Base-by-base conservation (phyloP, 2,888 invertebrate genomes). In the Creontiades dilutus region DNA sequence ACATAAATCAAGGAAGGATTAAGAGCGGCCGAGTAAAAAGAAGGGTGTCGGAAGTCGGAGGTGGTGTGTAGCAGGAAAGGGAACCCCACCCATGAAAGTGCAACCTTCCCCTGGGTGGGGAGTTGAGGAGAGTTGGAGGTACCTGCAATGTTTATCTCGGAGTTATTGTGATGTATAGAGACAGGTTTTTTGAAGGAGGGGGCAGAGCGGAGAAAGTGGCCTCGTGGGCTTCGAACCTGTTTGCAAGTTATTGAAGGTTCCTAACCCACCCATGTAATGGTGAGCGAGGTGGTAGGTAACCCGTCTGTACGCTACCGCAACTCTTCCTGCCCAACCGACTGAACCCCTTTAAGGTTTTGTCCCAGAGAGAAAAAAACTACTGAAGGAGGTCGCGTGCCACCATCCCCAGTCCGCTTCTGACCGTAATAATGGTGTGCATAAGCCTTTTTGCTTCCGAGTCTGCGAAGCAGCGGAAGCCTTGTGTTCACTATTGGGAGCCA, bases 401-500 rank as follows among this genome's bases (percentile, higher is more conserved):
- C 52, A 14, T 19, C 48, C 55, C 82, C 76, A 23, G 85, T 47
- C 86, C 86, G 75, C 75, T 86, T 75, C 86, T 23, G 47, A 52
- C 68, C n/a, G 37, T 7, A 2, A 4, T 37, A 2, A 37, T 37
- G 2, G 2, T 7, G 2, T 4, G 37, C 7, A 7, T 37, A 37
- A 37, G 7, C 3, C 37, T 37, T n/a, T n/a, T n/a, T n/a, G n/a
- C n/a, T n/a, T n/a, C n/a, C n/a, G n/a, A n/a, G n/a, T n/a, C n/a
- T n/a, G n/a, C n/a, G n/a, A n/a, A n/a, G n/a, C n/a, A n/a, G n/a
- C n/a, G n/a, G n/a, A n/a, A n/a, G n/a, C 37, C 37, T 37, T 7
- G 37, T 37, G 37, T 37, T 37, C 37, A 37, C 37, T 37, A n/a
- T n/a, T n/a, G n/a, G n/a, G n/a, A n/a, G n/a, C n/a, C n/a, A n/a